Evolutionary conservation across 1,140 invertebrate species (phyloP).

Genomic region (Calycopis cecrops): DNA sequence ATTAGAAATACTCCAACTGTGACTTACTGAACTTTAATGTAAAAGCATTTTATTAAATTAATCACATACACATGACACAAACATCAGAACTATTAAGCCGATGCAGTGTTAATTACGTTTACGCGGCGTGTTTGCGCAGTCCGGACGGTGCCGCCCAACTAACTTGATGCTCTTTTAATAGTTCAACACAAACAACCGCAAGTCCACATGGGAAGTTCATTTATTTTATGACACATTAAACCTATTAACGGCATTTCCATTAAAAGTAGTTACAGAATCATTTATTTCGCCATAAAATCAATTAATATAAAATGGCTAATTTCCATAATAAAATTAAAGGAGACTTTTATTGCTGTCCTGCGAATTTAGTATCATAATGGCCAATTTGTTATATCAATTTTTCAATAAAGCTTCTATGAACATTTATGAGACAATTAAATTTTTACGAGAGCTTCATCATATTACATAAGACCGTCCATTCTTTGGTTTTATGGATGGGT

Average conservation of each 20-base stretch:
- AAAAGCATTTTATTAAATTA: too few species aligned
- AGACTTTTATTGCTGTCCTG: constrained; percentile 3
- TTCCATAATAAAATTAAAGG: not conserved
- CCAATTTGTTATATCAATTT: constrained; percentile 8
- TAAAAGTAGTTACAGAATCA: not conserved
- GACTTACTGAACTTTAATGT: too few species aligned
- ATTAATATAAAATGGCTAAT: constrained; percentile 4
- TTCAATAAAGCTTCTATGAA: constrained; percentile 7
- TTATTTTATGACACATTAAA: constrained; percentile 2
- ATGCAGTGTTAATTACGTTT: constrained; percentile 6
- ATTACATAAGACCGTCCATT: not conserved
- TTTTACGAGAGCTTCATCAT: constrained; percentile 4
- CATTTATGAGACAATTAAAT: constrained; percentile 10
- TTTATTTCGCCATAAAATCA: not conserved
- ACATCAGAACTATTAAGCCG: too few species aligned
- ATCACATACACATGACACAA: too few species aligned
- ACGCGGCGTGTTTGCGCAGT: not conserved
- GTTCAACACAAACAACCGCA: constrained; percentile 1
- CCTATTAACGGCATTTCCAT: not conserved
- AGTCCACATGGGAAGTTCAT: constrained; percentile 2
- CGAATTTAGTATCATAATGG: constrained; percentile 2
- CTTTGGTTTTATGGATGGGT: not conserved
- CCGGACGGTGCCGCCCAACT: not conserved
- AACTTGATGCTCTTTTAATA: constrained; percentile 11
- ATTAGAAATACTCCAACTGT: too few species aligned